phyloP scores from a whole-genome alignment of 2,797 vertebrate genomes.

The Ciconia nigra region DNA sequence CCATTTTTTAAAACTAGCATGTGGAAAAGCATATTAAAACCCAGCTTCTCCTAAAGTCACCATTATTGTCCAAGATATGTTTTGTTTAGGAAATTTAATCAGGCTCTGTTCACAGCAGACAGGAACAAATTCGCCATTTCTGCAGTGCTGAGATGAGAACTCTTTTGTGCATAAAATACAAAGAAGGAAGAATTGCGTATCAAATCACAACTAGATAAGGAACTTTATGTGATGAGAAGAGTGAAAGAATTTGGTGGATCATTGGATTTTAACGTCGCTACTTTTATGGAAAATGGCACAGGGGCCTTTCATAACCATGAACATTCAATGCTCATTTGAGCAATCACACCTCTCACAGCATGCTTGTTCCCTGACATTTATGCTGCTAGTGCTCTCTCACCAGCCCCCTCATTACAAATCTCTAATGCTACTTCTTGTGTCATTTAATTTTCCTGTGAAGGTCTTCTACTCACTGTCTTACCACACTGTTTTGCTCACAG shows the following conservation, averaged over 20 bases:
- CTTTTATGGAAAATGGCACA: neutral
- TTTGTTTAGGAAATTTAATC: conserved; percentile 1
- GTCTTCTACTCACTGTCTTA: neutral
- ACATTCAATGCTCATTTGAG: neutral
- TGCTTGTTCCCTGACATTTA: conserved; percentile 41
- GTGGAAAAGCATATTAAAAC: neutral
- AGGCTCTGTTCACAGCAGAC: neutral
- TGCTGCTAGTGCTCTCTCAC: neutral
- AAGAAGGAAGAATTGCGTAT: neutral
- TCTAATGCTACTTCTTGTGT: neutral
- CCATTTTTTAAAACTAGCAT: neutral
- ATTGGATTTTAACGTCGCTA: neutral
- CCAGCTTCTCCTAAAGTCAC: neutral
- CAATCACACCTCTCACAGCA: conserved; percentile 27
- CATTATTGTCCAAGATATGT: neutral
- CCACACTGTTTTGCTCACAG: neutral
- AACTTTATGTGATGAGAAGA: neutral
- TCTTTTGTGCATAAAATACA: neutral
- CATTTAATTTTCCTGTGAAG: conserved; percentile 38
- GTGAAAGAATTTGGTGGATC: conserved; percentile 12
- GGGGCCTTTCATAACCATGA: neutral
- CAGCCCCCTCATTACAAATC: conserved; percentile 14
- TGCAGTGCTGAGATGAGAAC: neutral
- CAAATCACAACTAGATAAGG: neutral
- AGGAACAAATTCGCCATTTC: neutral